Evolutionary conservation across 2,797 vertebrate genomes (phyloP).

Genomic region (Myotis pilosus): DNA sequence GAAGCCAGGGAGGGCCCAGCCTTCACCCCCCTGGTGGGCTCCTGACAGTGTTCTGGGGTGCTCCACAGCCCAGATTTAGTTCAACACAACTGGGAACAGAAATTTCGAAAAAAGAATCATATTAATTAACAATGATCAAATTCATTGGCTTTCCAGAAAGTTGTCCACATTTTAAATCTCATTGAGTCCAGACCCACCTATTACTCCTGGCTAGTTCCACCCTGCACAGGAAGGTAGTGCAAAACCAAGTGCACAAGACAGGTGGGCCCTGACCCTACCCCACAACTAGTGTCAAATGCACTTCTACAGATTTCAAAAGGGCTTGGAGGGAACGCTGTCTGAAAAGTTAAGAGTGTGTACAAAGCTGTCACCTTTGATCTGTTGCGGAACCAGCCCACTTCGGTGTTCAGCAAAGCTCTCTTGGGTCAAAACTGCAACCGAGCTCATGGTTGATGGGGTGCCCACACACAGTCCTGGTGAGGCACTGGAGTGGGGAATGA

Average conservation of each 20-base stretch:
- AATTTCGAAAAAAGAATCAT: neutral
- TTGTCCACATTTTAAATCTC: neutral
- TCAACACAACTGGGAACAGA: neutral
- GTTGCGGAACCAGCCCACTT: constrained; percentile 95
- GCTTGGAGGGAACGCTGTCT: fast-evolving
- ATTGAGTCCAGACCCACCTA: neutral
- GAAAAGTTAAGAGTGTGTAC: fast-evolving
- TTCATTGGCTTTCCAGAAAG: neutral
- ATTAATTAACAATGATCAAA: neutral
- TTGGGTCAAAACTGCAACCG: constrained; percentile 99
- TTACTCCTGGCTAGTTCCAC: neutral
- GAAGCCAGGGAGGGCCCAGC: neutral
- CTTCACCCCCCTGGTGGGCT: too few species aligned
- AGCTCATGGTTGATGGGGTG: constrained; percentile 98
- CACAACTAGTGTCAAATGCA: neutral
- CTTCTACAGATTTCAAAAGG: fast-evolving
- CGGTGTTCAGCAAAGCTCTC: constrained; percentile 99
- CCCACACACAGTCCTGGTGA: constrained; percentile 96
- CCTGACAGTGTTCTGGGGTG: neutral
- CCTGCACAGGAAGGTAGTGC: neutral
- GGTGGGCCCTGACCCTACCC: neutral
- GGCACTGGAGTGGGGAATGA: constrained; percentile 85
- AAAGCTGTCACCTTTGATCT: constrained; percentile 87
- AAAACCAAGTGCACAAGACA: fast-evolving
- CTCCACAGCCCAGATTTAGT: neutral